A percentile compares a stretch with the other conserved stretches of the same genome.
Conservation (phyloP, 2,113 vertebrate genomes). For the Mohoua ochrocephala region DNA sequence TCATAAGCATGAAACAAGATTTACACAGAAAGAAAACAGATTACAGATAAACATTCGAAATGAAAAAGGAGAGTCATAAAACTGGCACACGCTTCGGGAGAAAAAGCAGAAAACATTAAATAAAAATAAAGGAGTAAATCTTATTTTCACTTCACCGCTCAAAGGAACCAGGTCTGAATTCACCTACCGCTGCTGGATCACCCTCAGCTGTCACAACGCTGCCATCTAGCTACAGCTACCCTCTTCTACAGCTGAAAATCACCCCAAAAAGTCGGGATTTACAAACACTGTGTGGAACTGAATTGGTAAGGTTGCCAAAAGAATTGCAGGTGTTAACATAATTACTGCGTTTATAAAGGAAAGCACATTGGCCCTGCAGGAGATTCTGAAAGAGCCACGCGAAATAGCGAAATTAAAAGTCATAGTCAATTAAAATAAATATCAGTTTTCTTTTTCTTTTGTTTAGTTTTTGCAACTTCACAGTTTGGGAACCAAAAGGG, state of each 20-base stretch:
- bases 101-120: neutral
- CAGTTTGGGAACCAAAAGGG: neutral
- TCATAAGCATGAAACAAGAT: conserved; percentile 4
- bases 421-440: neutral
- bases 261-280: fast-evolving
- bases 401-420: neutral
- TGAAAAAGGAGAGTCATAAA: conserved; percentile 14
- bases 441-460: neutral
- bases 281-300: neutral
- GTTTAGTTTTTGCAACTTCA: neutral
- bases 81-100: neutral
- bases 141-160: neutral
- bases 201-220: neutral
- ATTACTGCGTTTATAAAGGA: neutral
- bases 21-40: conserved; percentile 1
- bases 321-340: neutral
- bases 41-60: neutral
- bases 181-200: neutral
- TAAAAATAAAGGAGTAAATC: conserved; percentile 6
- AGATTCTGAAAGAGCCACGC: neutral
- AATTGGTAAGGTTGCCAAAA: neutral
- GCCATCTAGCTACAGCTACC: conserved; percentile 14
- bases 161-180: neutral
- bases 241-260: neutral
- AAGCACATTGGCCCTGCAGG: neutral